A percentile compares a stretch with the other conserved stretches of the same genome.
Evolutionary conservation across 1,140 invertebrate species (phyloP).

Genomic region (Brachionus rotundiformis): DNA sequence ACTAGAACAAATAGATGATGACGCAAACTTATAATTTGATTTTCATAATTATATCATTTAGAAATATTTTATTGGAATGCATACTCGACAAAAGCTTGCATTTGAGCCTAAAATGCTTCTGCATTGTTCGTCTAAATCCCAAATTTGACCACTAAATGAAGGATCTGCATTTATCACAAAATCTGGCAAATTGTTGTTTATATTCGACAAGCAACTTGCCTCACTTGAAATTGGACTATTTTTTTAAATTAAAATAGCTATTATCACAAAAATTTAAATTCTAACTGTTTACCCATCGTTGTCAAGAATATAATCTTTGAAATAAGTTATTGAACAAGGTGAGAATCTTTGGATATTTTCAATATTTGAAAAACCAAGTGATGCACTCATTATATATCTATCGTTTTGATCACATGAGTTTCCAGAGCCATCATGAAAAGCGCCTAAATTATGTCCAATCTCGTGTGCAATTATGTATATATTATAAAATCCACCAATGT

Average conservation of each 20-base stretch:
- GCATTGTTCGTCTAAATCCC: not conserved
- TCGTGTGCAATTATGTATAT: constrained; percentile 28
- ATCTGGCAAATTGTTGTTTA: not conserved
- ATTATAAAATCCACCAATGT: not conserved
- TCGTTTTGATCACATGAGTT: not conserved
- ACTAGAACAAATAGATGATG: not conserved
- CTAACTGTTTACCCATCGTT: not conserved
- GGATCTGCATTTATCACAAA: not conserved
- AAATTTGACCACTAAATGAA: not conserved
- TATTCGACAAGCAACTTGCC: not conserved
- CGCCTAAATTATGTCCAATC: constrained; percentile 33
- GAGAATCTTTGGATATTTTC: constrained; percentile 24
- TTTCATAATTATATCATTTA: not conserved
- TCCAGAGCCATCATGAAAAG: not conserved
- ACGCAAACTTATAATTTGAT: not conserved
- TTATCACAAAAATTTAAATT: not conserved
- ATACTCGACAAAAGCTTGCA: not conserved
- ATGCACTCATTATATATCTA: not conserved
- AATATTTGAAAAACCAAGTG: not conserved
- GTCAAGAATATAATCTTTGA: not conserved
- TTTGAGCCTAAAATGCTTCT: not conserved
- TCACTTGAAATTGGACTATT: not conserved
- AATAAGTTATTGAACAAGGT: constrained; percentile 25
- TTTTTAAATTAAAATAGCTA: not conserved
- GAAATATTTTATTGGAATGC: no score